Conservation (phyloP, 2,888 invertebrate species). For the Isotomurus palustris region DNA sequence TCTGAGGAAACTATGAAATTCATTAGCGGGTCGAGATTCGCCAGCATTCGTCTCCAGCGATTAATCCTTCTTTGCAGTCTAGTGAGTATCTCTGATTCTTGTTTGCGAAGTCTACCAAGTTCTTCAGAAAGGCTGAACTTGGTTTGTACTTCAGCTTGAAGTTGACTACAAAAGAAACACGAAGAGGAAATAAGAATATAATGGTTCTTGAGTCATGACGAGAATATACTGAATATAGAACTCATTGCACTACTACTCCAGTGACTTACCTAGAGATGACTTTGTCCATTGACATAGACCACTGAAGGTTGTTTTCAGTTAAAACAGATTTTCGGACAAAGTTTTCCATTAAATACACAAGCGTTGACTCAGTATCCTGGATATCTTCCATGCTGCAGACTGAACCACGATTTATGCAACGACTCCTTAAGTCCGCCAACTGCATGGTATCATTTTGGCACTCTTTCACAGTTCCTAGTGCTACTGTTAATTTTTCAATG, state of each 20-base stretch:
- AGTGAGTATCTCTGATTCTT: neutral
- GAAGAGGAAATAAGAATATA: no score
- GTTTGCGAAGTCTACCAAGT: neutral
- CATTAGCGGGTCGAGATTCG: constrained; percentile 35
- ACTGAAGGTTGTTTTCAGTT: constrained; percentile 10
- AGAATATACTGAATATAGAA: no score
- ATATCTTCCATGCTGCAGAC: neutral
- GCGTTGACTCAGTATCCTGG: constrained; percentile 3
- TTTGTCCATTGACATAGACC: constrained; percentile 22
- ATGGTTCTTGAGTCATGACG: no score
- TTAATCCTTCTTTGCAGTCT: constrained; percentile 29
- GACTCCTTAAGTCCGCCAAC: constrained; percentile 3
- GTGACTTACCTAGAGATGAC: no score
- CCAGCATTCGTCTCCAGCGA: constrained; percentile 39
- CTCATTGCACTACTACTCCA: no score
- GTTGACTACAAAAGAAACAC: no score
- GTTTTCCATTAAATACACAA: constrained; percentile 3
- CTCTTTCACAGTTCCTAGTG: constrained; percentile 15
- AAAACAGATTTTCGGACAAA: constrained; percentile 8
- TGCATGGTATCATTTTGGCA: constrained; percentile 4
- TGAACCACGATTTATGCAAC: constrained; percentile 1
- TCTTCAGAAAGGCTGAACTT: constrained; percentile 14
- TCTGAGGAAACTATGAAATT: constrained; percentile 21
- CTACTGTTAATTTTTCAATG: constrained; percentile 18
- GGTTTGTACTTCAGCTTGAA: constrained; percentile 21